Evolutionary conservation across 2,888 invertebrate genomes (phyloP), one percentile per base, ranked within the genome.

Genomic region (Patella ulyssiponensis): DNA sequence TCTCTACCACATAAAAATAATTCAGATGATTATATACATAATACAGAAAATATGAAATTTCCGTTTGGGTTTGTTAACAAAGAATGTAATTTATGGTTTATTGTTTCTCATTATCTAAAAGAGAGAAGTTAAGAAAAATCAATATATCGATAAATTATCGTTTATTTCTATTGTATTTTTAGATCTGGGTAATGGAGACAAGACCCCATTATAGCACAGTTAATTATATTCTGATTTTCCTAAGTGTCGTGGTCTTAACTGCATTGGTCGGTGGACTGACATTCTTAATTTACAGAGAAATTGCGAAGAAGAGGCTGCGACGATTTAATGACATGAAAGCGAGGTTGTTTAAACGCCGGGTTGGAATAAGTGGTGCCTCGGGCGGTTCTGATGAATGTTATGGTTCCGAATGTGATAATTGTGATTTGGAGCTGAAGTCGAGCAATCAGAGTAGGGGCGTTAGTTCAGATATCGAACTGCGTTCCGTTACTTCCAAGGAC

Each of bases 351-450:
- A 52, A 70, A 23, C 52, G 75, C 11, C 52, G 75, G 11, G 51
- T 27, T 52, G 75, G 70, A 27, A 75, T 75, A 52, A 75, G 75
- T 54, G 75, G 75, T 70, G 70, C 70, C 54, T 75, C 75, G 54
- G 75, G 75, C 3, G 15, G 54, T 11, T 69, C 54, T 52, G 75
- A 70, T 17, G 69, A 69, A 17, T 52, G 58, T 27, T 53, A 15
- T 15, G 54, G 54, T 12, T 33, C n/a, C 12, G 51, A n/a, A 17
- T 33, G 51, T 44, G 73, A 73, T 17, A 7, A 15, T 73, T 7
- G 73, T 54, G 20, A 73, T 56, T 17, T 27, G 54, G 12, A 73
- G 15, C 54, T 51, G 58, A 51, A 64, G 51, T 74, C 44, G 12
- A 51, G 64, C 74, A 64, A 64, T 64, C 33, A 64, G 44, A 51